Conservation (phyloP, 2,113 vertebrate genomes). For the Epinephelus moara region DNA sequence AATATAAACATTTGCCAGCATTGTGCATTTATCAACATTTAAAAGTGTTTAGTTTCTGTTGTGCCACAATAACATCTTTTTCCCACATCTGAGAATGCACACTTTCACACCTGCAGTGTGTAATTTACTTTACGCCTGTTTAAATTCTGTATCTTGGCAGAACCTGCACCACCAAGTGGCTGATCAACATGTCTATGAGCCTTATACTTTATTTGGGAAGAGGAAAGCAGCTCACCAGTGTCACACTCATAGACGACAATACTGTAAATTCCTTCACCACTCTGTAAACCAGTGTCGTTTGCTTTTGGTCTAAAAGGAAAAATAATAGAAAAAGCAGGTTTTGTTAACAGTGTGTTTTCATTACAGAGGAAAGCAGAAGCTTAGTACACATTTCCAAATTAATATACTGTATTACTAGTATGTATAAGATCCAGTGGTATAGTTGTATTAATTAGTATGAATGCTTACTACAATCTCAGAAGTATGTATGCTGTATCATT, state of each 20-base stretch:
- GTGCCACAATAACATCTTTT: not conserved
- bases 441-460: no score
- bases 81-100: not conserved
- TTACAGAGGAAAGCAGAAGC: not conserved
- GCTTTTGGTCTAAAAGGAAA: not conserved
- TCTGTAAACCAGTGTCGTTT: not conserved
- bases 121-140: no score
- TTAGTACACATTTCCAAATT: no score
- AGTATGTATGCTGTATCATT: not conserved
- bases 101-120: not conserved
- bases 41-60: not conserved
- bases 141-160: not conserved
- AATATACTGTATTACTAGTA: not conserved
- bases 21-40: not conserved
- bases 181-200: not conserved
- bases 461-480: not conserved
- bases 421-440: no score
- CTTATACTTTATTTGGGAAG: not conserved
- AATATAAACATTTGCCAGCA: not conserved
- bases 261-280: not conserved
- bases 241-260: not conserved
- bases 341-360: not conserved
- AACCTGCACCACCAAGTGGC: not conserved
- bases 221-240: constrained; percentile 10
- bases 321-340: not conserved